Percentiles rank a stretch among this genome's conserved stretches.
Evolutionary conservation across 2,888 invertebrate genomes (phyloP).

Genomic region (Tipula unca): DNA sequence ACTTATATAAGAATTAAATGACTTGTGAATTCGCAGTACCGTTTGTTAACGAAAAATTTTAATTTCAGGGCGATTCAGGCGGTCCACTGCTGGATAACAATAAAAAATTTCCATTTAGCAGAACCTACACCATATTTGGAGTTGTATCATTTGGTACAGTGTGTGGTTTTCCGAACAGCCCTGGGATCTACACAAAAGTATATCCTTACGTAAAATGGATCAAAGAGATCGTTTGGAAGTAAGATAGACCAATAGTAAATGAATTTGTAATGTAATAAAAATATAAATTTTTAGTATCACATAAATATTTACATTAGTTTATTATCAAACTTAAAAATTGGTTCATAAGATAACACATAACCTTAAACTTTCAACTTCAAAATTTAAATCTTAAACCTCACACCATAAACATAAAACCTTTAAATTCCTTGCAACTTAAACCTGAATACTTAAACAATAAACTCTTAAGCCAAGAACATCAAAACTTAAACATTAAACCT

Average conservation of each 20-base stretch:
- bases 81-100: slow-evolving; percentile 31
- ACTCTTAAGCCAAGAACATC: no score
- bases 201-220: background rate
- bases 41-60: background rate
- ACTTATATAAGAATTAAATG: no score
- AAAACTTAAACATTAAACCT: no score
- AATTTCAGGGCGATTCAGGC: slow-evolving; percentile 15
- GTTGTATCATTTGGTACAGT: background rate
- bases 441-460: no score
- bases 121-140: slow-evolving; percentile 33
- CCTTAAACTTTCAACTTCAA: no score
- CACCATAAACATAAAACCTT: no score
- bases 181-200: background rate
- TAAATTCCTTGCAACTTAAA: no score
- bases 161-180: background rate
- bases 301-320: no score
- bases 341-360: no score
- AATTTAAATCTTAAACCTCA: no score
- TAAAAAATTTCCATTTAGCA: slow-evolving; percentile 32
- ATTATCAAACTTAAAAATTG: no score
- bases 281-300: no score
- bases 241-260: background rate
- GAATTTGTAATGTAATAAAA: background rate
- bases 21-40: background rate
- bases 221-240: background rate